phyloP scores from a whole-genome alignment of 37 sponge, comb jelly and placozoan species.

The Crambe crambe region DNA sequence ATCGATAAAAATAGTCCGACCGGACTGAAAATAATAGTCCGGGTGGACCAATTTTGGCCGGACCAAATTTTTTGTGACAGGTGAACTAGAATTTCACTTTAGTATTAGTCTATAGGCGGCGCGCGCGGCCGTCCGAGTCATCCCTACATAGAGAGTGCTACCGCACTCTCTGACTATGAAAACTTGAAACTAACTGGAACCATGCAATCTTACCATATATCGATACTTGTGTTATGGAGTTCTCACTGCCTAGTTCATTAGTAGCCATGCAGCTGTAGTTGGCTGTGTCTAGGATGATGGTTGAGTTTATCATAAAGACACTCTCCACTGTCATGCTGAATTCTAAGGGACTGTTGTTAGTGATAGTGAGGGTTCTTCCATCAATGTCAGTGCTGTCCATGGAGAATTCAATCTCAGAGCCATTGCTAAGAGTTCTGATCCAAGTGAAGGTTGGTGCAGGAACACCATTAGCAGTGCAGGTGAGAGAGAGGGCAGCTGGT shows the following conservation, averaged over 20 bases:
- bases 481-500: conserved; percentile 22
- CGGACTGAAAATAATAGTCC: no score
- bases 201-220: conserved; percentile 45
- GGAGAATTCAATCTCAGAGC: conserved; percentile 12
- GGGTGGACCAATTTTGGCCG: no score
- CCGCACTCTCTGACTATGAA: no score
- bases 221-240: not conserved
- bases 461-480: conserved; percentile 38
- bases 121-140: no score
- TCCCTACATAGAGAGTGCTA: no score
- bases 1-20: no score
- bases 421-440: conserved; percentile 24
- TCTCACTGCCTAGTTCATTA: conserved; percentile 6
- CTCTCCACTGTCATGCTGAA: conserved; percentile 31
- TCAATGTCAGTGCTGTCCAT: not conserved
- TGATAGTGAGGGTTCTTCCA: not conserved
- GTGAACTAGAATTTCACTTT: no score
- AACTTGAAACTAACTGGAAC: no score
- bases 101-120: no score
- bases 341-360: no score
- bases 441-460: conserved; percentile 45
- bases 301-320: conserved; percentile 22
- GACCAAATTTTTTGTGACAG: no score
- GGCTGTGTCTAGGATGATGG: conserved; percentile 33
- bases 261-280: conserved; percentile 38